Conservation (phyloP, 2,797 vertebrate species). For the Furcifer pardalis region DNA sequence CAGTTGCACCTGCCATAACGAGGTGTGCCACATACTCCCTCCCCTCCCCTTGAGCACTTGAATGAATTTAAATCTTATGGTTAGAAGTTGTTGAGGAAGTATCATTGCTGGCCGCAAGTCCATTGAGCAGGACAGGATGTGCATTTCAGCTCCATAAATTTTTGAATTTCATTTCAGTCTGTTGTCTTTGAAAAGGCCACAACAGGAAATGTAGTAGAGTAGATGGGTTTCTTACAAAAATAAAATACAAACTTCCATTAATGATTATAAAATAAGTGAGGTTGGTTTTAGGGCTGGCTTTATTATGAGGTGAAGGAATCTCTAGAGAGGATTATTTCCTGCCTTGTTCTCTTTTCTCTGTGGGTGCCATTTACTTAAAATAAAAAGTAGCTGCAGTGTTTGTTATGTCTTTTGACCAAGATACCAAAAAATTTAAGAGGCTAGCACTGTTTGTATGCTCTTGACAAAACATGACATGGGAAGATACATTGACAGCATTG, state of each 20-base stretch:
- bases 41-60: background rate
- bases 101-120: background rate
- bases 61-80: background rate
- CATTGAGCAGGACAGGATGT: background rate
- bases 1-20: background rate
- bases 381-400: background rate
- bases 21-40: background rate
- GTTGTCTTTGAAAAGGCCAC: background rate
- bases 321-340: background rate
- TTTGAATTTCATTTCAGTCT: background rate
- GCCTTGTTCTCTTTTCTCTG: background rate
- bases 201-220: background rate
- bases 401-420: background rate
- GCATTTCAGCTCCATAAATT: background rate
- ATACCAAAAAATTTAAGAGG: background rate
- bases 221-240: background rate
- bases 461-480: background rate
- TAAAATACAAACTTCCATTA: background rate
- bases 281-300: background rate
- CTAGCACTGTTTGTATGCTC: background rate
- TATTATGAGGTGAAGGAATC: background rate
- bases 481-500: background rate
- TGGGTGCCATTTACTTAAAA: background rate
- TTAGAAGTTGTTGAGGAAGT: background rate
- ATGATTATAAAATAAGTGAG: background rate